A percentile compares a stretch with the other conserved stretches of the same genome.
phyloP scores from a whole-genome alignment of 2,888 invertebrate genomes.

The Calameuta pallipes region DNA sequence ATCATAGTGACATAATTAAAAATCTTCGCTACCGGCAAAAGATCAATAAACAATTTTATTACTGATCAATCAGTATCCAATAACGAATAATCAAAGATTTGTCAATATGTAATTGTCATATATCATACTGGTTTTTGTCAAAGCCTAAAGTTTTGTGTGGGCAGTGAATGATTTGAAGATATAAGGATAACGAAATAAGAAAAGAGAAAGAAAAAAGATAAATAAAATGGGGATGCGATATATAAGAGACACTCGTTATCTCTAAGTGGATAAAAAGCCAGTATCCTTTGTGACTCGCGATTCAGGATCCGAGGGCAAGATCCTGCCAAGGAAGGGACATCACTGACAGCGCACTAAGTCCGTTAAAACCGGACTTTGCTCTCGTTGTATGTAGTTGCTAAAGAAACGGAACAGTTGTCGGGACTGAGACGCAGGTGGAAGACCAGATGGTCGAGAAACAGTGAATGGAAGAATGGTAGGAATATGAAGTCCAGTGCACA shows the following conservation, averaged over 20 bases:
- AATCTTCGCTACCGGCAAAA: no score
- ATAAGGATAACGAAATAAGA: no score
- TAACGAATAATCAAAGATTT: no score
- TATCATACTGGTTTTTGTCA: no score
- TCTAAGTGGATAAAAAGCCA: neutral
- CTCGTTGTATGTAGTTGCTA: constrained; percentile 28
- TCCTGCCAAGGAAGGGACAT: neutral
- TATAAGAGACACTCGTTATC: neutral
- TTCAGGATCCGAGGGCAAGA: neutral
- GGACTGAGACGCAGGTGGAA: constrained; percentile 31
- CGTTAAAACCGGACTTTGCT: constrained; percentile 36
- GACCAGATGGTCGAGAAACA: constrained; percentile 33
- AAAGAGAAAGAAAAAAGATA: no score
- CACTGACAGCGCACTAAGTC: neutral
- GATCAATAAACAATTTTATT: no score
- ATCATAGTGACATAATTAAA: no score
- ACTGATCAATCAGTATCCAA: no score
- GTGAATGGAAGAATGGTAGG: constrained; percentile 38
- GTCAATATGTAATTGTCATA: no score
- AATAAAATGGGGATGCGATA: neutral
- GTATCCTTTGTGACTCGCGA: neutral
- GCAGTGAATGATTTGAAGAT: no score
- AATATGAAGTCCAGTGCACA: constrained; percentile 15
- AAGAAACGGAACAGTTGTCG: constrained; percentile 34
- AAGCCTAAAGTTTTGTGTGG: no score